Evolutionary conservation across 2,113 vertebrate genomes (phyloP), one percentile per base, ranked within the genome.

Genomic region (Taxidea taxus): DNA sequence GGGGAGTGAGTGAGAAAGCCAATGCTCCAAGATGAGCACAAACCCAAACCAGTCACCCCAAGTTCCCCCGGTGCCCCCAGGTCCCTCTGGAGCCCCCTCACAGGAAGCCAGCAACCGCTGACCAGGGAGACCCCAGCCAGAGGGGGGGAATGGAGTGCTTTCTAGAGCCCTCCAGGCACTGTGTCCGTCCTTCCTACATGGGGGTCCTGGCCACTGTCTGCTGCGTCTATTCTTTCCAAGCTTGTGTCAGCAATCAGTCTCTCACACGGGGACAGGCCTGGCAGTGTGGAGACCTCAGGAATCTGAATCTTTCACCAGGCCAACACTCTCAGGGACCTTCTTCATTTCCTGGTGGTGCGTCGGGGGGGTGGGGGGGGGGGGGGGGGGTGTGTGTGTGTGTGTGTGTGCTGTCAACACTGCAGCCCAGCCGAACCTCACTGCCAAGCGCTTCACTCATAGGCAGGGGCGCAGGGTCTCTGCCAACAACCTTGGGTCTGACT

Each of bases 361-460:
- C 44, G n/a, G n/a, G 78, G 37, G 7, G n/a, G 78, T 29, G 7
- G 64, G 6, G 34, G 4, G 18, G n/a, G 18, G n/a, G 34, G 34
- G 47, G 42, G n/a, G 66, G 37, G 6, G 62, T 0, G 34, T 4
- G n/a, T n/a, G n/a, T n/a, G n/a, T n/a, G n/a, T n/a, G n/a, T n/a
- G n/a, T 20, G 34, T 15, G 23, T 3, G 44, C 20, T 64, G 4
- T 21, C 66, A 18, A 68, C 9, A 31, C 81, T 3, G 1, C 49
- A 42, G 11, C 25, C 60, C 3, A 16, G 62, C 14, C 1, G 31
- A 34, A 66, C 2, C n/a, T 10, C 27, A 64, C 58, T 60, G 58
- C 3, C 60, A 21, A 20, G 60, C 12, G 72, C 72, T 1, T 15
- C 0, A 34, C 72, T 1, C 15, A 0, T 3, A 18, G 13, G 10